These are phyloP conservation scores for Heliconius erato DNA, from an alignment of 2,888 invertebrate genomes.

Conservation along the genomic window DNA sequence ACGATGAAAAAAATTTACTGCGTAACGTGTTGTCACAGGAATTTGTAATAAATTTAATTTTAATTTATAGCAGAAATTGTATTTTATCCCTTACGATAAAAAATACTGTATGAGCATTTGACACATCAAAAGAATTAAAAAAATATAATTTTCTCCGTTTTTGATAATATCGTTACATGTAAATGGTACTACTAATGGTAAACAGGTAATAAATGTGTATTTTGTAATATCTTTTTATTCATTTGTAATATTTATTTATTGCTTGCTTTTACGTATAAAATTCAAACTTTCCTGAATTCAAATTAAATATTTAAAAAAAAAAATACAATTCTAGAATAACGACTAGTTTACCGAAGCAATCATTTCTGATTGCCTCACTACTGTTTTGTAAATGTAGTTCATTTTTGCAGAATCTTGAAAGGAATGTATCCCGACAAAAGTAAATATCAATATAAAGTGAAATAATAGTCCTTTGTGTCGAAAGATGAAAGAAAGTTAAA, in stretches of 20 bases:
- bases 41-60: no score
- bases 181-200: no score
- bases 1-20: no score
- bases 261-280: not conserved
- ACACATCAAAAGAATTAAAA: not conserved
- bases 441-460: not conserved
- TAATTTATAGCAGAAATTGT: no score
- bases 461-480: constrained; percentile 30
- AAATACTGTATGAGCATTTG: no score
- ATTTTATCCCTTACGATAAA: no score
- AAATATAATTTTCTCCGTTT: not conserved
- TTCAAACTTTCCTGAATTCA: not conserved
- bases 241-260: not conserved
- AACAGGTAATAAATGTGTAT: not conserved
- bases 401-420: not conserved
- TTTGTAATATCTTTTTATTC: not conserved
- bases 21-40: no score
- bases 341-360: not conserved
- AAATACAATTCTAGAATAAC: not conserved
- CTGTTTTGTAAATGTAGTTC: no score
- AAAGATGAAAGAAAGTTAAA: constrained; percentile 29
- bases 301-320: not conserved
- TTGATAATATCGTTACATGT: not conserved
- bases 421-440: not conserved
- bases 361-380: not conserved